Base-by-base conservation (phyloP, 2,113 vertebrate species). In the Hystrix brachyura region DNA sequence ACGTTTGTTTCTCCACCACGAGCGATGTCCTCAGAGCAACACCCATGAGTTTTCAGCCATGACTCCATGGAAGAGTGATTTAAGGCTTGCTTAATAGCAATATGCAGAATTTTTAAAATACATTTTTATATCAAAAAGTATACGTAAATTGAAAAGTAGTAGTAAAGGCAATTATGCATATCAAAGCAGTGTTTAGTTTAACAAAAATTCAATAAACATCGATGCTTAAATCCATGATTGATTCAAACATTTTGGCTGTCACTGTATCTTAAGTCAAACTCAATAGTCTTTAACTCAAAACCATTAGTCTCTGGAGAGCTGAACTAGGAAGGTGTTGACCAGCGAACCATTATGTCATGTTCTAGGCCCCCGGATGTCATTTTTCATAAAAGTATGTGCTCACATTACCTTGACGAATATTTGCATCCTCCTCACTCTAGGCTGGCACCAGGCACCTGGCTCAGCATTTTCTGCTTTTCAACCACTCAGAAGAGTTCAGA, bases 1-100 rank as follows among this genome's bases (percentile, higher is more conserved):
- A 0, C 11, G 2, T 55, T 46, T 72, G 74, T 10, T 21, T 21
- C 32, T 23, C 18, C 11, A 15, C 1, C n/a, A 0, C 0, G 1
- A 91, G 11, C 10, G 27, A 69, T 13, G 25, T 43, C 69, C 55
- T 25, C 62, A 55, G 23, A 95, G 57, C 23, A 48, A 15, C 4
- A 5, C 2, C 4, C 10, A 0, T 14, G 7, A 46, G 43, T 92
- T 94, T 65, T 53, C 43, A 76, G 79, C 48, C 38, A 23, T 1
- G 15, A 83, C 53, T 69, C 46, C 27, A 38, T 3, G 80, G 53
- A 82, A 91, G 5, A 65, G 4, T n/a, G 53, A 76, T 64, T 78
- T 85, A 81, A 93, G 32, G 15, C 21, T 84, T 88, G n/a, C n/a
- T n/a, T n/a, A 19, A 64, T 43, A 81, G 48, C 34, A 85, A 78